Evolutionary conservation across 2,888 invertebrate genomes (phyloP).

Genomic region (Drosophila niveifrons): DNA sequence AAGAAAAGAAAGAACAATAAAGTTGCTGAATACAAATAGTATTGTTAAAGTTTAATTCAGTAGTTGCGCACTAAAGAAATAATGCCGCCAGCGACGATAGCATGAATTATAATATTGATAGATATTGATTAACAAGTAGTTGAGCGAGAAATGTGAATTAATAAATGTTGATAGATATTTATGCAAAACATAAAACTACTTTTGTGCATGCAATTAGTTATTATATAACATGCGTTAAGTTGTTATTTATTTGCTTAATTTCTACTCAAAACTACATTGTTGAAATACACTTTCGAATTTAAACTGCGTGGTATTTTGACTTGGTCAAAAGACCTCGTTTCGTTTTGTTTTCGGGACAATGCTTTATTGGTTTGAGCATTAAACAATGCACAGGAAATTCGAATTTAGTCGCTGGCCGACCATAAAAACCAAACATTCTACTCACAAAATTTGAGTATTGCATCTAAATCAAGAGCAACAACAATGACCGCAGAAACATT

Average conservation of each 20-base stretch:
- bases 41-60: slow-evolving; percentile 18
- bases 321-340: slow-evolving; percentile 19
- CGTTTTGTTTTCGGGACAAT: slow-evolving; percentile 3
- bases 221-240: too few species aligned
- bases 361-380: slow-evolving; percentile 33
- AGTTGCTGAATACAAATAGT: slow-evolving; percentile 32
- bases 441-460: slow-evolving; percentile 22
- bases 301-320: slow-evolving; percentile 25
- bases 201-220: too few species aligned
- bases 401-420: slow-evolving; percentile 51
- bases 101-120: too few species aligned
- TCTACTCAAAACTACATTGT: too few species aligned
- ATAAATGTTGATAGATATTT: not conserved
- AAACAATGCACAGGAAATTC: slow-evolving; percentile 65
- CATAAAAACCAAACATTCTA: slow-evolving; percentile 25
- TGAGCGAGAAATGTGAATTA: not conserved
- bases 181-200: too few species aligned
- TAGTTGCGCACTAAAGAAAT: not conserved
- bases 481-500: slow-evolving; percentile 37
- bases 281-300: not conserved
- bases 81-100: not conserved
- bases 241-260: too few species aligned
- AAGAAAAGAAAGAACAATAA: slow-evolving; percentile 9
- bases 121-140: not conserved
- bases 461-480: slow-evolving; percentile 9